phyloP scores from a whole-genome alignment of 2,888 invertebrate species.

The Rhodophaea formosa region DNA sequence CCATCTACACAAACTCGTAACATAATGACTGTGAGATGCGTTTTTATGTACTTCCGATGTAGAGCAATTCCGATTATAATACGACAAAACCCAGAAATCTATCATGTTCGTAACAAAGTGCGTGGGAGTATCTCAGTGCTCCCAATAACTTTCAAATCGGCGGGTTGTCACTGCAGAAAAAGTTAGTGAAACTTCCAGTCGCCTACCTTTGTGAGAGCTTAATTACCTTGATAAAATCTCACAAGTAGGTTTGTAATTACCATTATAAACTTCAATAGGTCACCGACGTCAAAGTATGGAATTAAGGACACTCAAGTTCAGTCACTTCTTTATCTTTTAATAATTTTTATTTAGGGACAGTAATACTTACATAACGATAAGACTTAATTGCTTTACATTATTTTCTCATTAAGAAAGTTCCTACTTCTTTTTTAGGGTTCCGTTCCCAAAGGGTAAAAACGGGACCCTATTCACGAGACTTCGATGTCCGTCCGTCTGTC shows the following conservation, averaged over 20 bases:
- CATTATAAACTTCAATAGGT: background rate
- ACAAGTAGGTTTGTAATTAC: background rate
- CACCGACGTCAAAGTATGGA: background rate
- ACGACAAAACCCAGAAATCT: background rate
- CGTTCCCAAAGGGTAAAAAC: no score
- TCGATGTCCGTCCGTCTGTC: no score
- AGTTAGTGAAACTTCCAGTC: conserved; percentile 13
- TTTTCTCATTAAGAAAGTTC: no score
- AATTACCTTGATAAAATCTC: background rate
- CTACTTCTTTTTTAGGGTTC: no score
- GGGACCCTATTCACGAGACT: no score
- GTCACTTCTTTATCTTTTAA: no score
- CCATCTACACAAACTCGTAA: background rate
- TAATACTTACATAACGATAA: no score
- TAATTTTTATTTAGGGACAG: no score
- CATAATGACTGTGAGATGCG: background rate
- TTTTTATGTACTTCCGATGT: conserved; percentile 12
- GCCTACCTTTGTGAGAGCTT: conserved; percentile 10
- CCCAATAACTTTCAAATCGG: conserved; percentile 24
- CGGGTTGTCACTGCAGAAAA: conserved; percentile 18
- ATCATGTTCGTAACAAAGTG: background rate
- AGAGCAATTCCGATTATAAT: conserved; percentile 16
- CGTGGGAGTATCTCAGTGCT: conserved; percentile 19
- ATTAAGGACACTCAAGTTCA: background rate
- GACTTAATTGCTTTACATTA: no score